Percentiles rank a stretch among this genome's conserved stretches.
Conservation (phyloP, 92 coral and sea anemone species). For the Plumapathes pennacea region DNA sequence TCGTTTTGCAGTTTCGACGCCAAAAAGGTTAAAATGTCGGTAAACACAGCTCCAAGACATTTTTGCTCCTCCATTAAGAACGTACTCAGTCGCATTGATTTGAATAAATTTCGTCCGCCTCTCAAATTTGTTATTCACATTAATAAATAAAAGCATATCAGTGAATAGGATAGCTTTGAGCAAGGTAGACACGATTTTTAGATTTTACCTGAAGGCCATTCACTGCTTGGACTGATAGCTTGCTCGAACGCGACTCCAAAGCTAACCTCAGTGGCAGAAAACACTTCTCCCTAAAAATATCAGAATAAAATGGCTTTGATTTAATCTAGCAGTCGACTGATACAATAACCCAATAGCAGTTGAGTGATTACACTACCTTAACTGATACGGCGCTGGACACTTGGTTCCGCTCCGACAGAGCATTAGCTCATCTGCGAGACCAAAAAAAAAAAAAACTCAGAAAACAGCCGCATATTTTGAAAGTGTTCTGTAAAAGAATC, state of each 20-base stretch:
- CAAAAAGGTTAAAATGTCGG: no score
- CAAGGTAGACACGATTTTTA: no score
- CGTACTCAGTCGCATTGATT: no score
- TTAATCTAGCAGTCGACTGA: constrained; percentile 54
- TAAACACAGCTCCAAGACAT: no score
- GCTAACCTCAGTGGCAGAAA: constrained; percentile 88
- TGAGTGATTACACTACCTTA: constrained; percentile 55
- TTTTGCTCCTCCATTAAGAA: no score
- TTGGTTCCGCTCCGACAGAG: constrained; percentile 80
- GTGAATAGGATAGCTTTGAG: no score
- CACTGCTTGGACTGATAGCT: constrained; percentile 82
- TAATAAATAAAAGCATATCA: no score
- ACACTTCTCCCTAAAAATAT: constrained; percentile 79
- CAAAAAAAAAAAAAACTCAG: not conserved
- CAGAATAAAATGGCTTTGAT: no score
- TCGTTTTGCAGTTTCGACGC: no score
- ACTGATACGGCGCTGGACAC: constrained; percentile 80
- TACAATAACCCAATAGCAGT: constrained; percentile 32
- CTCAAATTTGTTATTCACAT: no score
- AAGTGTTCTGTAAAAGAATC: constrained; percentile 7
- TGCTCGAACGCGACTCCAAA: constrained; percentile 84
- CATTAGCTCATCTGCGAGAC: constrained; percentile 74
- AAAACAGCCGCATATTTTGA: not conserved
- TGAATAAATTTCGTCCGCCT: no score
- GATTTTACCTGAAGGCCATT: constrained; percentile 84